Evolutionary conservation across 2,113 vertebrate species (phyloP).

Genomic region (Tylochromis polylepis): DNA sequence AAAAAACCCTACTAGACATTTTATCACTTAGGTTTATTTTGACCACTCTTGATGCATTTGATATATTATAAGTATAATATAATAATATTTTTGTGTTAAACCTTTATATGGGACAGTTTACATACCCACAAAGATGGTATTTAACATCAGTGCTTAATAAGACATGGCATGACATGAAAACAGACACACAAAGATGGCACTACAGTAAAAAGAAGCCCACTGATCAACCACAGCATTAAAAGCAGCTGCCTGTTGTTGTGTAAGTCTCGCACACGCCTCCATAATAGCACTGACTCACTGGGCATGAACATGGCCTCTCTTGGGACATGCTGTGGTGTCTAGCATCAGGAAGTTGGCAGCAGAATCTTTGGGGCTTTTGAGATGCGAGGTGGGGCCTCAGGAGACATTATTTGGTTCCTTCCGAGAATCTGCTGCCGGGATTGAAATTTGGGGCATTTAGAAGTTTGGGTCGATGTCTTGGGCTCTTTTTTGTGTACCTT

Average conservation of each 20-base stretch:
- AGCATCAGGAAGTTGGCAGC: neutral
- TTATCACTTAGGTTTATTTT: neutral
- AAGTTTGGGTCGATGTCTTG: neutral
- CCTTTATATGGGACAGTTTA: neutral
- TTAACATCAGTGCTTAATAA: neutral
- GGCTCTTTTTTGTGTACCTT: neutral
- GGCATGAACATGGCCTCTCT: neutral
- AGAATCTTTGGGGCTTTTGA: neutral
- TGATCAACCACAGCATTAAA: neutral
- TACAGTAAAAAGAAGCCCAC: neutral
- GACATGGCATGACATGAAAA: neutral
- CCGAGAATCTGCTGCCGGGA: rapidly evolving
- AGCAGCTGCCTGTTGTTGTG: neutral
- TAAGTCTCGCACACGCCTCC: rapidly evolving
- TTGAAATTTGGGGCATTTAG: no score
- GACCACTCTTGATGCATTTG: neutral
- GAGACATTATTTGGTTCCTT: neutral
- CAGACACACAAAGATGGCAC: neutral
- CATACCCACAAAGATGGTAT: neutral
- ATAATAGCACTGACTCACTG: neutral
- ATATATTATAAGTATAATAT: neutral
- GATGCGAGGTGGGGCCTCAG: neutral
- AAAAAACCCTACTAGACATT: neutral
- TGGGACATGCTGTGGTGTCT: neutral
- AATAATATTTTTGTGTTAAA: neutral